Evolutionary conservation across 23 tunicate species (phyloP), one percentile per base, ranked within the genome.

Genomic region (Oikopleura albicans): DNA sequence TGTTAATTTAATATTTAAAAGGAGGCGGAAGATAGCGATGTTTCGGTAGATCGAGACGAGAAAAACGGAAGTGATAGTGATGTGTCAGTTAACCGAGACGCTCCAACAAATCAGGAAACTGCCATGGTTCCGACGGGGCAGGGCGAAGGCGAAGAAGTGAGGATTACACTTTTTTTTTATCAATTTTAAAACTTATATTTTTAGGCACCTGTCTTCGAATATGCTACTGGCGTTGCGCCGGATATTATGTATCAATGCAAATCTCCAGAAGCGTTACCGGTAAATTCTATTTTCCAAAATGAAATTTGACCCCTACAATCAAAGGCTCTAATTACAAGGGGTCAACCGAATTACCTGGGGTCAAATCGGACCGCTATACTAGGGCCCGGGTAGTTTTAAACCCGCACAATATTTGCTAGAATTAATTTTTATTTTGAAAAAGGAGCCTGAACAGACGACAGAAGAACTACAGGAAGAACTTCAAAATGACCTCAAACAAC

Each of bases 211-310:
- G 79, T 22, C 28, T 71, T 71, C 79, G 79, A 71, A 29, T 71
- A 71, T 37, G 79, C 79, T 2, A 71, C 79, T 16, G 79, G 79
- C 31, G 79, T 71, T 71, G 79, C 79, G 37, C 79, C 79, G 31
- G 37, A 71, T 71, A 37, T 71, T 71, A 71, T 29, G 34, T 71
- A 71, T 37, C 27, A 71, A 71, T 71, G 37, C 27, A 31, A 22
- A 71, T 71, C 79, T 31, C 79, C 79, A 2, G 79, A 71, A 71
- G n/a, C n/a, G n/a, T n/a, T n/a, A n/a, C n/a, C n/a, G n/a, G n/a
- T n/a, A n/a, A n/a, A n/a, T n/a, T n/a, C n/a, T n/a, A n/a, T n/a
- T n/a, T n/a, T n/a, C n/a, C n/a, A n/a, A n/a, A n/a, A n/a, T n/a
- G n/a, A n/a, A n/a, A n/a, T n/a, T n/a, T n/a, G n/a, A n/a, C n/a